Evolutionary conservation across 2,888 invertebrate species (phyloP), one percentile per base, ranked within the genome.

Genomic region (Macroteleia sp.): DNA sequence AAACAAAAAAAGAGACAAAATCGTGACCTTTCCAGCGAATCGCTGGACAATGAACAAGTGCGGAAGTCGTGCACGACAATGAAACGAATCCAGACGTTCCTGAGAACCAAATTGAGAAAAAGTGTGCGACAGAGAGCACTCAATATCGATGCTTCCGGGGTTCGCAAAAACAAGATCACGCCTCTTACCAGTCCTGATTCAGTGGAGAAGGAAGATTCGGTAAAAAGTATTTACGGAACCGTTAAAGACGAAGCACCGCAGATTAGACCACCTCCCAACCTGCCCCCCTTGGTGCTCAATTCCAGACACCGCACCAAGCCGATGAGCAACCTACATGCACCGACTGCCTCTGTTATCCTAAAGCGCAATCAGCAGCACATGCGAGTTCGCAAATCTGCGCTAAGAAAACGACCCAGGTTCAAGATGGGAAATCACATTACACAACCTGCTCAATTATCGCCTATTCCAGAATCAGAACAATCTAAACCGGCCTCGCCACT

Each of bases 401-500:
- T 90, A 9, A 85, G 88, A 50, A 90, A 89, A 48, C 80, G 90
- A 52, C 88, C 89, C 0, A 85, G 88, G 25, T 88, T 89, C 62
- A 91, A 89, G 62, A 83, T 89, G 62, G 88, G 88, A 12, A 86
- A 88, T 6, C 90, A 88, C 30, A 77, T 90, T 1, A 85, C 91
- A 1, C 91, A 92, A 52, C 90, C 92, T 4, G 91, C 92, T 5
- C 92, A 91, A 30, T 89, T 95, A 67, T 95, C 95, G 61, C 95
- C 95, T 25, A 95, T 95, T 61, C 93, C 94, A 71, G 95, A 95
- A 85, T 94, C 95, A 44, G 95, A 95, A 25, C 91, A 95, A 14
- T 95, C 95, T 46, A 95, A 95, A 91, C 95, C 95, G 1, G 94
- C 94, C 12, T 95, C 95, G 66, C 95, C 95, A 83, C 86, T 92